Base-by-base conservation (phyloP, 2,888 invertebrate genomes). In the Oscheius myriophilus region DNA sequence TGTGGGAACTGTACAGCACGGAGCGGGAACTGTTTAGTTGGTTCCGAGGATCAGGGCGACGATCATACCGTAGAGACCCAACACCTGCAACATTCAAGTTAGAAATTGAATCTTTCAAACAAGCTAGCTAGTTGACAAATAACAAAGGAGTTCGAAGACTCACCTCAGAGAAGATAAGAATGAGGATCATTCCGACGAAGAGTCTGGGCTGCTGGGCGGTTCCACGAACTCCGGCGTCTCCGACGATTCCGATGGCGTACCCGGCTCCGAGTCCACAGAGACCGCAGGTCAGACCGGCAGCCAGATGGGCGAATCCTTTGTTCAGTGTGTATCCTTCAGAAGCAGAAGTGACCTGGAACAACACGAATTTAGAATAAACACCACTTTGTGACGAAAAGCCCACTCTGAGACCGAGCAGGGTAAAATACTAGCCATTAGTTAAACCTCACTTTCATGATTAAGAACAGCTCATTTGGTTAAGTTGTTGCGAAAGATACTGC, bases 151-250 rank as follows among this genome's bases (percentile, higher is more conserved):
- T 33, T 33, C 33, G 33, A 9, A 53, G 41, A 63, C 63, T 53
- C 41, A 98, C 98, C 92, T 99, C 98, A 87, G 98, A 97, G 91
- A 98, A 99, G 91, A 99, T 99, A 90, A 99, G 93, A 90, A 99
- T 99, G 88, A 99, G 92, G 70, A 86, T 86, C 85, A 86, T 87
- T 89, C 98, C 98, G 88, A 99, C 97, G 91, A 96, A 99, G 87
- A 99, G 92, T 89, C 97, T 93, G 67, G 98, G 98, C 88, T 99
- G 98, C 88, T 98, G 98, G 82, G 97, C 97, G 83, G 82, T 97
- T 86, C 97, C 98, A 88, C 76, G 96, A 96, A 97, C 96, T 88
- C 67, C 67, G 41, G 67, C 67, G 42, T 67, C 67, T 52, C 98
- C 98, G 69, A 98, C 97, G 87, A 98, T 96, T 86, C 98, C 98